phyloP scores from a whole-genome alignment of 1,140 invertebrate genomes.

The Elysia chlorotica region DNA sequence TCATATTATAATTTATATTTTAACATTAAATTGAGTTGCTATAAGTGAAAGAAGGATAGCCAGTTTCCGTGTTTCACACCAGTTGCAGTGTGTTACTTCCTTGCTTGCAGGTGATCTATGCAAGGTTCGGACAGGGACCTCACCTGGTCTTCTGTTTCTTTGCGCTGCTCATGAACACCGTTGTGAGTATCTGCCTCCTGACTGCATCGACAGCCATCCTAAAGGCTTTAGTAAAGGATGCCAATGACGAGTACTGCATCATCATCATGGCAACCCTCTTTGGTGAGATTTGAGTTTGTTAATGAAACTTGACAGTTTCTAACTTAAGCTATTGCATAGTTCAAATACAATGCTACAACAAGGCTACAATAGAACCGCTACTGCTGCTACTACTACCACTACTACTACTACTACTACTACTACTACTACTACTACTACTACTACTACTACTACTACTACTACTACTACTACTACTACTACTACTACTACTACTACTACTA shows the following conservation, averaged over 20 bases:
- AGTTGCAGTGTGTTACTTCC: background rate
- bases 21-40: background rate
- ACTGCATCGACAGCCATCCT: constrained; percentile 43
- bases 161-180: constrained; percentile 55
- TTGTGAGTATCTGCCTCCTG: constrained; percentile 47
- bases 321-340: too few relatives aligned
- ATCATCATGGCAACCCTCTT: constrained; percentile 49
- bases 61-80: background rate
- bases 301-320: too few relatives aligned
- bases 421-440: too few relatives aligned
- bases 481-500: too few relatives aligned
- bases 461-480: too few relatives aligned
- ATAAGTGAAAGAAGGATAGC: background rate
- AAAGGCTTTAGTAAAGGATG: constrained; percentile 37
- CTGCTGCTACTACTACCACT: too few relatives aligned
- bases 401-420: too few relatives aligned
- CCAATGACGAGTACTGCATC: constrained; percentile 46
- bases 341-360: too few relatives aligned
- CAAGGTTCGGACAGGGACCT: constrained; percentile 52
- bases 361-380: too few relatives aligned
- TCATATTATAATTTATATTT: background rate
- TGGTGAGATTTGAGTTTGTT: constrained; percentile 21
- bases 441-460: too few relatives aligned
- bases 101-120: constrained; percentile 58
- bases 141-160: constrained; percentile 56